phyloP scores from a whole-genome alignment of 2,113 vertebrate species.

The Aldabrachelys gigantea region DNA sequence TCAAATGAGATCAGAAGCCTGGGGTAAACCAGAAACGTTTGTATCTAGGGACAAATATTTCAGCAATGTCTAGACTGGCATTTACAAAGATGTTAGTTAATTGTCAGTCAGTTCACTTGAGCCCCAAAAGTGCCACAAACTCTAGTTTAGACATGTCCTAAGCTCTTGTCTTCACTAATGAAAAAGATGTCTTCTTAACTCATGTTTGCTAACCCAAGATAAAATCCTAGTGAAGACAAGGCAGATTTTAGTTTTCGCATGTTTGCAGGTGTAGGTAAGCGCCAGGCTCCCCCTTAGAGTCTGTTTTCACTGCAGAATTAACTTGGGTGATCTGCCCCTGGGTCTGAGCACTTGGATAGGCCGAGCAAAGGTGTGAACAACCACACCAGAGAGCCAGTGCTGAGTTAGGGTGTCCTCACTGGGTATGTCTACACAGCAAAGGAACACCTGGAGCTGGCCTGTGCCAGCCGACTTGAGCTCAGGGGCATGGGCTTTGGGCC shows the following conservation, averaged over 20 bases:
- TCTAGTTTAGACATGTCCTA: not conserved
- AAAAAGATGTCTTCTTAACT: not conserved
- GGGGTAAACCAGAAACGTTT: not conserved
- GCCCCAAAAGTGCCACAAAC: not conserved
- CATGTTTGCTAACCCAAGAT: not conserved
- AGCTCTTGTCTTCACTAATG: not conserved
- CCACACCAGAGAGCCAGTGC: too few relatives aligned
- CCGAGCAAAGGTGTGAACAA: too few relatives aligned
- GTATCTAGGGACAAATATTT: not conserved
- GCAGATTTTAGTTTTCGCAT: not conserved
- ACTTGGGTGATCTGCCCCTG: too few relatives aligned
- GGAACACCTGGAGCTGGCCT: too few relatives aligned
- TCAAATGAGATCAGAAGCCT: not conserved
- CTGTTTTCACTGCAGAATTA: not conserved
- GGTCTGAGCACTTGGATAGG: too few relatives aligned
- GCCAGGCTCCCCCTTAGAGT: not conserved
- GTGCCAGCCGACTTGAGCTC: too few relatives aligned
- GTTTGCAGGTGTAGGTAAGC: not conserved
- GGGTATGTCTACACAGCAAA: too few relatives aligned
- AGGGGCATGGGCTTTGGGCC: too few relatives aligned
- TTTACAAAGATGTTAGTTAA: not conserved
- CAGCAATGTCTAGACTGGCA: not conserved
- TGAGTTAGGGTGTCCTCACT: too few relatives aligned
- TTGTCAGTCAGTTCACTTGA: not conserved
- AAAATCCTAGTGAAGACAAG: not conserved